phyloP scores from a whole-genome alignment of 2,888 invertebrate genomes.

The Pristionchus fissidentatus region DNA sequence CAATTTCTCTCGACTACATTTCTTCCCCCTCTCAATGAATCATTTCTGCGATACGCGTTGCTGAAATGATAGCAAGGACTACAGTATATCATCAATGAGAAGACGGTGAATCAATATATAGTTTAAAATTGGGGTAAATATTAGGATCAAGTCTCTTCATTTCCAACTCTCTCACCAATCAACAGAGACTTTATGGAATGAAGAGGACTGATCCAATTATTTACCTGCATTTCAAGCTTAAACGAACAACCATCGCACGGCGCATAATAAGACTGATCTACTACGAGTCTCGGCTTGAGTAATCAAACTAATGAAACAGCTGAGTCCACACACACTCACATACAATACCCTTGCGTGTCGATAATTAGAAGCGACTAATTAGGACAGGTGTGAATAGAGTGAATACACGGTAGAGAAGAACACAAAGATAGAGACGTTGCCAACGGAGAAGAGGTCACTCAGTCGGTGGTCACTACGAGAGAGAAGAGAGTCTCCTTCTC shows the following conservation, averaged over 20 bases:
- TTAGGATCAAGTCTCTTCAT: too few species aligned
- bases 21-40: neutral
- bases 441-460: constrained; percentile 15
- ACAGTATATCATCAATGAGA: too few species aligned
- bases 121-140: too few species aligned
- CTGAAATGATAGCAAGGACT: too few species aligned
- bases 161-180: too few species aligned
- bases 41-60: too few species aligned
- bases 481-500: constrained; percentile 15
- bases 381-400: constrained; percentile 12
- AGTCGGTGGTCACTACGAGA: constrained; percentile 4
- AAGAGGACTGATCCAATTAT: too few species aligned
- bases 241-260: neutral
- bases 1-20: neutral
- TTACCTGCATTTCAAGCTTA: neutral
- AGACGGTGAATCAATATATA: too few species aligned
- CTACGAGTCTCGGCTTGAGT: neutral
- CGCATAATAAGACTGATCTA: neutral
- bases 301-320: neutral
- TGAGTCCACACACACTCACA: neutral
- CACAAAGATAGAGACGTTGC: constrained; percentile 21
- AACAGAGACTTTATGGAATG: too few species aligned
- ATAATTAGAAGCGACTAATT: constrained; percentile 2
- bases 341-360: neutral
- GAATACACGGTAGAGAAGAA: neutral